Evolutionary conservation across 35 echinoderm and acorn worm species (phyloP), one percentile per base, ranked within the genome.

Genomic region (Chiridota heheva): DNA sequence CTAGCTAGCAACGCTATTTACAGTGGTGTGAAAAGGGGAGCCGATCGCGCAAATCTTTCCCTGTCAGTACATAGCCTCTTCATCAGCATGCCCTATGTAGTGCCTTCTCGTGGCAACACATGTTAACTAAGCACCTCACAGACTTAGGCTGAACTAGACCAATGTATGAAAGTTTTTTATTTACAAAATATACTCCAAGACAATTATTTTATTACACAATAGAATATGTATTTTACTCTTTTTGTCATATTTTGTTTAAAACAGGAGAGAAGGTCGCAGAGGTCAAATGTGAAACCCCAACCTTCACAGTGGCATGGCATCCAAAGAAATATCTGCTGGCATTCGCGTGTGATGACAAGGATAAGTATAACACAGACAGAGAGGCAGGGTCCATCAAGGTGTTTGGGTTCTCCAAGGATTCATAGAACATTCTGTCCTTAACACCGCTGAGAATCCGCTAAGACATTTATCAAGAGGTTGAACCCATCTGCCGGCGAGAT

Each of bases 261-360:
- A 69, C 59, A 96, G 94, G 94, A 58, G 94, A 97, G 42, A 97
- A 97, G 44, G 59, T 97, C 7, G 67, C 94, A 24, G 94, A 97
- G 60, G 94, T 97, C 18, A 70, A 87, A 46, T 91, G 89, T 63
- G 94, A 97, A 70, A 83, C 88, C 10, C 94, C 94, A 70, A 91
- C 94, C 25, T 97, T 97, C 43, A 97, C 94, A 0, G 89, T 97
- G 0, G 94, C 94, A 12, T 97, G 94, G 94, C 94, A 97, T 53
- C 94, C 94, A 31, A 88, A 91, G 73, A 83, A 78, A 63, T 53
- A 91, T 44, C 85, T 97, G 0, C 84, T 97, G 13, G 94, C 94
- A 37, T 97, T 91, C 81, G 94, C 94, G 7, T 97, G 94, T 67
- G 94, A 97, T 57, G 94, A 97, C 46, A 97, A 97, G 41, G 94